A percentile compares a stretch with the other conserved stretches of the same genome.
phyloP scores from a whole-genome alignment of 2,797 vertebrate species.

The Tolypeutes matacus region DNA sequence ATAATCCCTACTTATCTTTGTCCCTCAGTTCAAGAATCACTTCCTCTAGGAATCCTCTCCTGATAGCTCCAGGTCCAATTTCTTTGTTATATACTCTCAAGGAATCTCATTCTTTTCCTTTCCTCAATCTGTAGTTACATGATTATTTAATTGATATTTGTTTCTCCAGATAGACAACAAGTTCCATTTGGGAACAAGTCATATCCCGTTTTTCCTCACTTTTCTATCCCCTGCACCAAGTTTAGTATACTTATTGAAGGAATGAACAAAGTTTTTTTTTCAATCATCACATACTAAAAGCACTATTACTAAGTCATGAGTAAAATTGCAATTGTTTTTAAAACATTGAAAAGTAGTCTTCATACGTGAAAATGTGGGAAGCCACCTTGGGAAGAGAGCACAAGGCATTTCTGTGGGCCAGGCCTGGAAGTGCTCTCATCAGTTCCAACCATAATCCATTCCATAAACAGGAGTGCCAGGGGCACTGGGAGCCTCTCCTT shows the following conservation, averaged over 20 bases:
- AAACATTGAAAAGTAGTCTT: neutral
- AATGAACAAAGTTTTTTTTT: neutral
- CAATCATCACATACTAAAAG: neutral
- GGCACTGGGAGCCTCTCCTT: neutral
- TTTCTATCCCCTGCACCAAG: neutral
- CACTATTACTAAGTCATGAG: neutral
- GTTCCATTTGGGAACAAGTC: neutral
- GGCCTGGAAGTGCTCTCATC: neutral
- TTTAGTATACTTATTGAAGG: neutral
- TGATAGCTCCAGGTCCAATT: neutral
- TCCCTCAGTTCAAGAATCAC: neutral
- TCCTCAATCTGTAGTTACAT: neutral
- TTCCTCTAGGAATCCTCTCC: neutral
- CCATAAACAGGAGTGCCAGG: neutral
- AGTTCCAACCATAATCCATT: neutral
- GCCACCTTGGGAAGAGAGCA: neutral
- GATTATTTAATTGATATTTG: neutral
- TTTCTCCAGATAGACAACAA: neutral
- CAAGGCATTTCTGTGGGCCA: neutral
- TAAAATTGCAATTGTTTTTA: neutral
- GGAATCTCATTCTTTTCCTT: too few species aligned
- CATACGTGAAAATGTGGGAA: neutral
- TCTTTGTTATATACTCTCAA: neutral
- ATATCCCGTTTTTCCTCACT: neutral
- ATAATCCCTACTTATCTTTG: neutral